Evolutionary conservation across 2,888 invertebrate genomes (phyloP), one percentile per base, ranked within the genome.

Genomic region (Ormyrus nitidulus): DNA sequence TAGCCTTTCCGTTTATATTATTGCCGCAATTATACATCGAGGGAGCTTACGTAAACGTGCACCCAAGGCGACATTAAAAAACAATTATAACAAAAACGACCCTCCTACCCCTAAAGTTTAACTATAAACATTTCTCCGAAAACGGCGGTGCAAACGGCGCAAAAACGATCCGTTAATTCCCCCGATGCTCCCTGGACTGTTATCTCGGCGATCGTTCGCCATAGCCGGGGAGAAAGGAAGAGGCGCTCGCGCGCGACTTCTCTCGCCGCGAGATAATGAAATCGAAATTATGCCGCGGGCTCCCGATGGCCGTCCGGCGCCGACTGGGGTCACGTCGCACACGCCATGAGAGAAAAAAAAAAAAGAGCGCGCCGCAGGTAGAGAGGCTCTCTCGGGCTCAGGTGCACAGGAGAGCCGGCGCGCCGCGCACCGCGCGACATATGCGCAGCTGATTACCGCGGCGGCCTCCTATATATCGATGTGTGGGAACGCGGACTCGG

Each of bases 361-460:
- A 19, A 19, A 1, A 19, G 7, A 2, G 44, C 46, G 69, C 49
- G 19, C 64, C 48, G 56, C 49, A 19, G 48, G 13, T 71, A 69
- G 46, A 73, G 19, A 19, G 19, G 19, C 19, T 19, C 19, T 68
- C n/a, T 49, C 46, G 64, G 83, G 83, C 84, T 87, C 89, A 89
- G 89, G 88, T 90, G 89, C 74, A 1, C 74, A 1, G 19, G 19
- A 19, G 19, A 19, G 19, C 2, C 19, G 85, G 84, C 85, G 79
- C 79, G 80, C 83, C 81, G 81, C 82, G 65, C 49, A n/a, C 72
- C 77, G 76, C 84, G 83, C 85, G 86, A 87, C 89, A 89, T 85
- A 82, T 89, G 86, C 19, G 19, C 86, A 85, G 84, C 83, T 85
- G 87, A 89, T 89, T 87, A 85, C 83, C 83, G 51, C 11, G 82